Evolutionary conservation across 2,888 invertebrate genomes (phyloP).

Genomic region (Aproaerema taeniolella): DNA sequence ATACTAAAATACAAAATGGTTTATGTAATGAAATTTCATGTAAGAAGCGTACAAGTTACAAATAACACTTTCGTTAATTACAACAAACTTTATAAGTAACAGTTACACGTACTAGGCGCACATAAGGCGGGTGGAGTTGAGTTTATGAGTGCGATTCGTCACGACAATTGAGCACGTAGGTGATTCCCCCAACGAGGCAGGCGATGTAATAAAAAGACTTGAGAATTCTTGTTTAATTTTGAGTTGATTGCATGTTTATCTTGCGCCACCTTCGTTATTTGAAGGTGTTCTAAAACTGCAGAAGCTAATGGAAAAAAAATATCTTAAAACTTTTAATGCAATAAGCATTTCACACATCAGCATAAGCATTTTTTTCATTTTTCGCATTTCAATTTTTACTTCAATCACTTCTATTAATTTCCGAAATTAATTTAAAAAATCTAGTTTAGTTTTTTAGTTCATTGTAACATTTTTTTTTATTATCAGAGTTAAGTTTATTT

Average conservation of each 20-base stretch:
- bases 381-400: too few species aligned
- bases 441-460: too few species aligned
- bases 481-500: too few species aligned
- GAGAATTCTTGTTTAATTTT: slow-evolving; percentile 37
- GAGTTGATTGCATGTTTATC: slow-evolving; percentile 10
- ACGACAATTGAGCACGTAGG: slow-evolving; percentile 66
- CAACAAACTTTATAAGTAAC: slow-evolving; percentile 28
- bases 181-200: slow-evolving; percentile 45
- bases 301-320: slow-evolving; percentile 4
- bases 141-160: slow-evolving; percentile 71
- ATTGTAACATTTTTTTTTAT: too few species aligned
- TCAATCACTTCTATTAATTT: too few species aligned
- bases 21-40: too few species aligned
- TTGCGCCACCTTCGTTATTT: slow-evolving; percentile 1
- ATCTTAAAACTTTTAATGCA: too few species aligned
- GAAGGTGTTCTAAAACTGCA: not conserved
- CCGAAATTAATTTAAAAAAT: too few species aligned
- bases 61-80: slow-evolving; percentile 34
- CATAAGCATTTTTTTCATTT: too few species aligned
- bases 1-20: too few species aligned
- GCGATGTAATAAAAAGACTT: slow-evolving; percentile 40
- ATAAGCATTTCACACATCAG: too few species aligned
- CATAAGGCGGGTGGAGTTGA: slow-evolving; percentile 46
- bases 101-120: slow-evolving; percentile 28
- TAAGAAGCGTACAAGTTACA: slow-evolving; percentile 1